Evolutionary conservation across 2,888 invertebrate genomes (phyloP), one percentile per base, ranked within the genome.

Genomic region (Oxycera nigricornis): DNA sequence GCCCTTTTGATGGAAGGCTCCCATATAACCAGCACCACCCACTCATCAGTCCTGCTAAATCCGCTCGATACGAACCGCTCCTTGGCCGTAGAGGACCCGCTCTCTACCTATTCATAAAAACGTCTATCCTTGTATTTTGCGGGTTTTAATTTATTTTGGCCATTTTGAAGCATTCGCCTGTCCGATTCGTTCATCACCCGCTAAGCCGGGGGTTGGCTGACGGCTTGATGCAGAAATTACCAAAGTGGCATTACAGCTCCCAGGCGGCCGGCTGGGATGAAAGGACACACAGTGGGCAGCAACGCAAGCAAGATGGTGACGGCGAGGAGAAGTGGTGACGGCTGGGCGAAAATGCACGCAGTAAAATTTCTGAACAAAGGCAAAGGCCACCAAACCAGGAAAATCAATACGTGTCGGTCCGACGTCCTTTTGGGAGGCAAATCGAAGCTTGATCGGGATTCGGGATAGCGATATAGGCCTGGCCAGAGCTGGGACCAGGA

Each of bases 111-210:
- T 55, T 70, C 55, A 52, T 55, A 70, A 70, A 70, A 70, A 52
- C 70, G 52, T 70, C 55, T 52, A 70, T 70, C 70, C 70, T 70
- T 70, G 70, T 70, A 52, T 74, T 76, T 74, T 73, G 73, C 31
- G 73, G 74, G 73, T 74, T 76, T 76, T 76, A 74, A 76, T 75
- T 74, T 74, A 75, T 76, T 76, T 76, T 76, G 76, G 76, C 76
- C 76, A 76, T 76, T 76, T 76, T 76, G 76, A 75, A 75, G 75
- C 73, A 59, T 62, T 74, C 61, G 72, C 73, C 65, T 59, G 74
- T 75, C 75, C 74, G 75, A 76, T 76, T 76, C 76, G 75, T 67
- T 73, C 74, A 73, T 61, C 67, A 39, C 72, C 70, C 70, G 41
- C 35, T 70, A 52, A 70, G 70, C 70, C 31, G 52, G 70, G 70